phyloP scores from a whole-genome alignment of 1,140 invertebrate genomes.

The Dendrolimus punctatus region DNA sequence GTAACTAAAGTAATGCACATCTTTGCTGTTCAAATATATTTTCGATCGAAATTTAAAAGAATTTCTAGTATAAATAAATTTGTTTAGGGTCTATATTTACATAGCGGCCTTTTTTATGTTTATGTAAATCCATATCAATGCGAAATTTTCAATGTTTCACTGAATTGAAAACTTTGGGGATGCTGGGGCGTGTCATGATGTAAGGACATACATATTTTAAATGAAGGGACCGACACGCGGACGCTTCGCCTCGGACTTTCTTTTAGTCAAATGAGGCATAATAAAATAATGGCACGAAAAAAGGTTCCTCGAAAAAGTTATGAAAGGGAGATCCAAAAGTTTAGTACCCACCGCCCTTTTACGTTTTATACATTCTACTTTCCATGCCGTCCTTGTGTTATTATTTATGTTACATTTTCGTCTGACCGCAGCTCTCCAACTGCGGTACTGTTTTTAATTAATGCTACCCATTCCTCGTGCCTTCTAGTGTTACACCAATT shows the following conservation, averaged over 20 bases:
- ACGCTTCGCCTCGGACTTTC: slow-evolving; percentile 44
- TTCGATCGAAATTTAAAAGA: too few relatives aligned
- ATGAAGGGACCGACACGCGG: slow-evolving; percentile 35
- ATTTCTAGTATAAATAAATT: too few relatives aligned
- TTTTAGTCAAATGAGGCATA: slow-evolving; percentile 60
- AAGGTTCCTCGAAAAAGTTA: slow-evolving; percentile 58
- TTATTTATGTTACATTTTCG: slow-evolving; percentile 60
- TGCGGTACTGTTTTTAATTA: slow-evolving; percentile 61
- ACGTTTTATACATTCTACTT: slow-evolving; percentile 48
- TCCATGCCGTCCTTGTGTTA: slow-evolving; percentile 37
- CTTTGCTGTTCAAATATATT: too few relatives aligned
- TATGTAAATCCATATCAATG: too few relatives aligned
- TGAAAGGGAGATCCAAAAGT: slow-evolving; percentile 55
- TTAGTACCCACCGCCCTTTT: slow-evolving; percentile 39
- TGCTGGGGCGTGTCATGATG: slow-evolving; percentile 14
- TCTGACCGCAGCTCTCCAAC: slow-evolving; percentile 39
- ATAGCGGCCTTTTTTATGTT: too few relatives aligned
- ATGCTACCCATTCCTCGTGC: slow-evolving; percentile 44
- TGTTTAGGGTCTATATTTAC: too few relatives aligned
- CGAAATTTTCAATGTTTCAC: too few relatives aligned
- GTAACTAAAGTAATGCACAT: too few relatives aligned
- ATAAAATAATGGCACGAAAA: slow-evolving; percentile 60
- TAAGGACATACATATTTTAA: slow-evolving; percentile 55
- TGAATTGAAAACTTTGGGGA: slow-evolving; percentile 15
- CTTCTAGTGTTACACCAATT: slow-evolving; percentile 66